Base-by-base conservation (phyloP, 2,888 invertebrate genomes). In the Itoplectis maculator region DNA sequence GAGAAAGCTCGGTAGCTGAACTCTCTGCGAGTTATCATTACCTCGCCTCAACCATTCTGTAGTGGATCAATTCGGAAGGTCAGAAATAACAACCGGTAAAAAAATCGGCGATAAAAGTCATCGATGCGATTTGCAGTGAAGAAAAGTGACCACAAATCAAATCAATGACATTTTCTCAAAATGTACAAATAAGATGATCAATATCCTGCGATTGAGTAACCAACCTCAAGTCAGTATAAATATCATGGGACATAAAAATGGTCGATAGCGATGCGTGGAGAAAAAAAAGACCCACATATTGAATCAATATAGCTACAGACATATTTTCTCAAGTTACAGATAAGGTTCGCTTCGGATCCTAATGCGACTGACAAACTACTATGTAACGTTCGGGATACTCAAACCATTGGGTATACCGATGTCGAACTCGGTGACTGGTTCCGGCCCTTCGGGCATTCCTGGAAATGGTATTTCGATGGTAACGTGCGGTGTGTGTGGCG, bases 281-380 rank as follows among this genome's bases (percentile, higher is more conserved):
- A 18, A 8, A 54, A 54, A 20, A 4, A 54, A 23, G 20, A 8
- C 18, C 20, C 8, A 20, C 18, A 18, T n/a, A 63, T 42, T 35
- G 8, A n/a, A 18, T 37, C 37, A 18, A 13, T 13, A 66, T 49
- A n/a, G 29, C 20, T 45, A 35, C 56, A 6, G 35, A 23, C 42
- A 23, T 45, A 15, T 45, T 56, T 42, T 42, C 1, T 15, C n/a
- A 29, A 45, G 29, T 11, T 40, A 42, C 69, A 0, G 20, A 69
- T 23, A 54, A 54, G n/a, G 20, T 20, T 69, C 37, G 23, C 8
- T n/a, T 7, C 29, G 29, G 61, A 61, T 69, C 20, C 35, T 69
- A 37, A 69, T 69, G 20, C n/a, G 70, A 70, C 56, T 70, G 70
- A 56, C 54, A 70, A 56, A 70, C 70, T 56, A 56, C 40, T 51